Conservation (phyloP, 1,140 invertebrate species). For the Drepana arcuata region DNA sequence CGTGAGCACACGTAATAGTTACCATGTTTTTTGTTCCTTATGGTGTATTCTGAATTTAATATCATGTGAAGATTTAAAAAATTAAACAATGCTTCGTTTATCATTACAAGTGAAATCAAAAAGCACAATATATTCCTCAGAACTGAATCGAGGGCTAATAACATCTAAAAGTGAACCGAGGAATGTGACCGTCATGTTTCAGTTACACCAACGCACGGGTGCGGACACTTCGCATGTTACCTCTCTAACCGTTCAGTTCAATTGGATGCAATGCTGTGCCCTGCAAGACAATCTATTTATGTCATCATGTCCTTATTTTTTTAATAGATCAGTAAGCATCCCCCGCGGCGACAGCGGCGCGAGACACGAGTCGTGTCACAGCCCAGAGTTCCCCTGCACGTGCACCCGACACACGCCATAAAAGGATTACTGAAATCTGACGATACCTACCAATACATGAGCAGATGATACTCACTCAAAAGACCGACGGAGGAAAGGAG, state of each 20-base stretch:
- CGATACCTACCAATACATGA: constrained; percentile 1
- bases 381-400: constrained; percentile 54
- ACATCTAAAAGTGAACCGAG: constrained; percentile 55
- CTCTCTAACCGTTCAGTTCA: constrained; percentile 30
- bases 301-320: constrained; percentile 69
- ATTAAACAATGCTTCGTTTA: constrained; percentile 11
- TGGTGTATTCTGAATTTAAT: constrained; percentile 39
- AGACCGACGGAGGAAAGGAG: constrained; percentile 26
- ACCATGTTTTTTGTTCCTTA: constrained; percentile 65
- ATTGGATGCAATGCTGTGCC: constrained; percentile 34
- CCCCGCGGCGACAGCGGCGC: constrained; percentile 52
- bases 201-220: constrained; percentile 63
- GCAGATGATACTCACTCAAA: constrained; percentile 57
- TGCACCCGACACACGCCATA: constrained; percentile 20
- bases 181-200: constrained; percentile 70
- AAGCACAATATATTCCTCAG: constrained; percentile 1
- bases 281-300: constrained; percentile 64
- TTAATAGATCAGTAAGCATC: constrained; percentile 67
- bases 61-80: constrained; percentile 17
- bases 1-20: constrained; percentile 60
- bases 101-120: constrained; percentile 6
- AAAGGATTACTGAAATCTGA: constrained; percentile 4
- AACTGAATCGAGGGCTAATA: too few relatives aligned
- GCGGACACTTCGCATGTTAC: constrained; percentile 31
- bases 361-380: constrained; percentile 52